phyloP scores from a whole-genome alignment of 2,888 invertebrate species.

The Ecliptopera silaceata region DNA sequence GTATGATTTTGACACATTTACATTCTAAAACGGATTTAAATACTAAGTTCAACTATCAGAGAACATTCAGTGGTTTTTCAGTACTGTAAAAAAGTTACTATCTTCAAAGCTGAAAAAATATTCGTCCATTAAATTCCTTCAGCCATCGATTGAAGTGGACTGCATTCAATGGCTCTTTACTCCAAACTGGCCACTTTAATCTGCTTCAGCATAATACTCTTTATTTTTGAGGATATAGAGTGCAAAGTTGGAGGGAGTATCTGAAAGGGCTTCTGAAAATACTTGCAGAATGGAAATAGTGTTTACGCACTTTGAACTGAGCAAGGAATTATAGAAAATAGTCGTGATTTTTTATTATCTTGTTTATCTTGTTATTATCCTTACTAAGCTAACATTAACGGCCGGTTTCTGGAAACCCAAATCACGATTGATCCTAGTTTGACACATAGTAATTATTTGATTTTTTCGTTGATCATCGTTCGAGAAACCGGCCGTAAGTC shows the following conservation, averaged over 20 bases:
- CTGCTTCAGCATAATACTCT: slow-evolving; percentile 7
- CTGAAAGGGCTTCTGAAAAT: slow-evolving; percentile 10
- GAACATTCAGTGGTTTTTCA: not conserved
- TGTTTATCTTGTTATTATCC: too few relatives aligned
- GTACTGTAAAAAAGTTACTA: slow-evolving; percentile 2
- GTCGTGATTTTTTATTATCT: too few relatives aligned
- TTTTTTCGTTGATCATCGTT: too few relatives aligned
- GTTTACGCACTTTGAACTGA: not conserved
- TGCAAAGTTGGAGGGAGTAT: not conserved
- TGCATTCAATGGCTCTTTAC: slow-evolving; percentile 22
- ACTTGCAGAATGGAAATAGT: slow-evolving; percentile 9
- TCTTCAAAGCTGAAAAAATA: slow-evolving; percentile 20
- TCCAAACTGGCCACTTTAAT: slow-evolving; percentile 9
- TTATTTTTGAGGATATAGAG: slow-evolving; percentile 5
- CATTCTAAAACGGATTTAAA: too few relatives aligned
- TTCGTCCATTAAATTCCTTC: slow-evolving; percentile 16
- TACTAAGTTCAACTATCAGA: too few relatives aligned
- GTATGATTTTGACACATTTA: too few relatives aligned
- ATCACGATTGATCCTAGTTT: too few relatives aligned
- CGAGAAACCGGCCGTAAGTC: too few relatives aligned
- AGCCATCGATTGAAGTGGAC: slow-evolving; percentile 19
- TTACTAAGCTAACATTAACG: too few relatives aligned
- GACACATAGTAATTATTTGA: too few relatives aligned
- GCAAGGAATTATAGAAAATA: too few relatives aligned
- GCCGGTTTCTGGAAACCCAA: too few relatives aligned